These are phyloP conservation scores for Albula goreensis DNA, from an alignment of 2,113 vertebrate species.

Conservation along the genomic window DNA sequence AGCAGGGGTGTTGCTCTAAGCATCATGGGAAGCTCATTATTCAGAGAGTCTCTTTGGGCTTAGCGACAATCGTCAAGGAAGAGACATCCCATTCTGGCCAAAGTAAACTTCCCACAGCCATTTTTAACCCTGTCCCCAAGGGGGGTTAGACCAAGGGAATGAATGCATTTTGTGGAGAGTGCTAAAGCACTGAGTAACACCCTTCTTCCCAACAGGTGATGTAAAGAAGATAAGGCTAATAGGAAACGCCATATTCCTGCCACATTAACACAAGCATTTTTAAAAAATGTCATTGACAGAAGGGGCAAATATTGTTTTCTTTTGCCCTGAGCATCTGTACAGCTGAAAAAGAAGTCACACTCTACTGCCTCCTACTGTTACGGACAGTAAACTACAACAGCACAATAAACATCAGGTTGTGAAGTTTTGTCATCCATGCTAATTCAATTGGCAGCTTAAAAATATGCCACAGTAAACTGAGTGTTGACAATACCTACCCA, in stretches of 20 bases:
- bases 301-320: too few species aligned
- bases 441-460: background rate
- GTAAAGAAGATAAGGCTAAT: background rate
- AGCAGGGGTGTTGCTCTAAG: background rate
- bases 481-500: too few species aligned
- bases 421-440: background rate
- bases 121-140: background rate
- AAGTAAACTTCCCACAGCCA: background rate
- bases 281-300: background rate
- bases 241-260: background rate
- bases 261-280: background rate
- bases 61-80: background rate
- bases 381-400: background rate
- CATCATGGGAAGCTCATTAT: background rate
- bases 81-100: background rate
- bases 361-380: background rate
- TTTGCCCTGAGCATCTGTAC: background rate
- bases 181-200: background rate
- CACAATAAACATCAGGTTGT: background rate
- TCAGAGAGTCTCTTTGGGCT: background rate
- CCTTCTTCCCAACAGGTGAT: too few species aligned
- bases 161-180: background rate
- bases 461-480: too few species aligned
- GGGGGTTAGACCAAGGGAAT: background rate
- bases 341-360: background rate